Evolutionary conservation across 92 coral and sea anemone genomes (phyloP), one percentile per base, ranked within the genome.

Genomic region (Plumapathes pennacea): DNA sequence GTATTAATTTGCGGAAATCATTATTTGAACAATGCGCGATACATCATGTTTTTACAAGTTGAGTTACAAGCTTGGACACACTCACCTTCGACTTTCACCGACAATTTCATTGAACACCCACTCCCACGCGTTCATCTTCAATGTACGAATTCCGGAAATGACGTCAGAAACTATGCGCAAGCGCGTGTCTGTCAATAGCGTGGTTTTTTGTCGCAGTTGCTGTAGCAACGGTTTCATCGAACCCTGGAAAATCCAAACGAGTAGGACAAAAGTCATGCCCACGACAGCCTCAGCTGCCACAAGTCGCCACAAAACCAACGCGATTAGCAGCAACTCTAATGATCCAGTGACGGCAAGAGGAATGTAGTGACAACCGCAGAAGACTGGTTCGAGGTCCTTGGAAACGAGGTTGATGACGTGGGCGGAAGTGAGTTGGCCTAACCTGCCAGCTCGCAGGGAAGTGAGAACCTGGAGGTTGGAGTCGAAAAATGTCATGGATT

Each of bases 351-450:
- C 29, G 50, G 42, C 29, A 13, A 38, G 42, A 13, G 28, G 42
- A 32, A 57, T 38, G 54, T 27, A 27, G 15, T 38, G 18, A 7
- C 50, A 31, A 9, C 33, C 58, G 32, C 32, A 45, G 13, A 51
- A 54, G 32, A 67, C 33, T 9, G 65, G 74, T 14, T 53, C 23
- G 20, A 44, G 39, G 47, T 67, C 74, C 18, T 67, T 67, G n/a
- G 74, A 54, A 54, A 67, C 37, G 34, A 67, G 60, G 64, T 67
- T 67, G 25, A 54, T 37, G 20, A 68, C 55, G 38, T 68, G 60
- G n/a, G 55, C 75, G 30, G 66, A 68, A 11, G 75, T 32, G 10
- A 7, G 58, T 52, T 4, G 38, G 30, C 40, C 30, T 30, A 1
- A 52, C 34, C 58, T 52, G 58, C 62, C 9, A 8, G 9, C 8